Percentiles rank a stretch among this genome's conserved stretches.
Evolutionary conservation across 2,797 vertebrate genomes (phyloP).

Genomic region (Falco biarmicus): DNA sequence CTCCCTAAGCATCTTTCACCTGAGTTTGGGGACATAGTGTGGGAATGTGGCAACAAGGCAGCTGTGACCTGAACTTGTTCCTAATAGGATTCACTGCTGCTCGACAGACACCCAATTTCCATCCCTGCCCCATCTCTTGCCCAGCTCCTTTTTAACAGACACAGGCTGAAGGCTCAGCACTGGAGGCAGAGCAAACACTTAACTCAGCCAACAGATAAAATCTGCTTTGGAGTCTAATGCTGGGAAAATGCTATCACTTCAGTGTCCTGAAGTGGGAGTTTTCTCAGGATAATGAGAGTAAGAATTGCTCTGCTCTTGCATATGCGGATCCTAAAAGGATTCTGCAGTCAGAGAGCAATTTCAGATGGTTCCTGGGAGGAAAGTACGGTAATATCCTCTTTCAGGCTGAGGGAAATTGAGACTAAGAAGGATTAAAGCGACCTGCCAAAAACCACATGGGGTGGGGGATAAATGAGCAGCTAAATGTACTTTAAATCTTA

Average conservation of each 20-base stretch:
- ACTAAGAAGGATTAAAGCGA: neutral
- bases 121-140: neutral
- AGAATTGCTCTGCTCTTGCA: neutral
- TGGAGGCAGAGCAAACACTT: neutral
- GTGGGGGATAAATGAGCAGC: neutral
- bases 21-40: neutral
- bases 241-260: neutral
- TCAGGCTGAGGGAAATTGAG: neutral
- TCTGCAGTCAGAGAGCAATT: neutral
- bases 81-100: neutral
- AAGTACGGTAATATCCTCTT: neutral
- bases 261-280: neutral
- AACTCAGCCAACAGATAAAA: neutral
- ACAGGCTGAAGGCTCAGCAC: neutral
- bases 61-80: neutral
- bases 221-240: neutral
- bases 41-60: neutral
- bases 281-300: neutral
- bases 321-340: neutral
- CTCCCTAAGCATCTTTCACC: neutral
- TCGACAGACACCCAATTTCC: neutral
- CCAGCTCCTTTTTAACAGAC: neutral
- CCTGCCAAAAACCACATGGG: neutral
- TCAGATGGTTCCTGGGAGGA: neutral
- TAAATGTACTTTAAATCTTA: neutral